Percentiles rank a stretch among this genome's conserved stretches.
These are phyloP conservation scores for Amblyopsis hoosieri DNA, from an alignment of 2,797 vertebrate genomes.

Conservation along the genomic window DNA sequence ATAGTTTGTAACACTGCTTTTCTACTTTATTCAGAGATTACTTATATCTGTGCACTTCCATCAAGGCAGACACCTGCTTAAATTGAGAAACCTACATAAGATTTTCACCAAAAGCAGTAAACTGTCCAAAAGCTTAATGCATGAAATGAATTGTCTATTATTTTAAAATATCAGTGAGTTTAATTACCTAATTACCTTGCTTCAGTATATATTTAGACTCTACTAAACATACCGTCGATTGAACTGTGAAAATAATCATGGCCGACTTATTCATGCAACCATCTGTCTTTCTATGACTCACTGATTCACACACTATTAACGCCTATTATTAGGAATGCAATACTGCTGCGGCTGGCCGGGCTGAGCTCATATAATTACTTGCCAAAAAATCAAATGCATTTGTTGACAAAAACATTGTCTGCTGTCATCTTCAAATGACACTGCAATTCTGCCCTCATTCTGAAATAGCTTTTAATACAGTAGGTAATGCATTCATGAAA, in stretches of 20 bases:
- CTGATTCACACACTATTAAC: not conserved
- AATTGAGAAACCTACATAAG: conserved; percentile 18
- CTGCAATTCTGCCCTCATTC: not conserved
- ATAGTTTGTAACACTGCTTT: too few species aligned
- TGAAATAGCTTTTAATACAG: too few species aligned
- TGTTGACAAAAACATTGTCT: not conserved
- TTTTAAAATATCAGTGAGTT: conserved; percentile 12
- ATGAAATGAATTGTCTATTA: not conserved
- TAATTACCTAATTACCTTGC: conserved; percentile 5
- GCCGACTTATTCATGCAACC: conserved; percentile 1
- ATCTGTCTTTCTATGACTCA: not conserved
- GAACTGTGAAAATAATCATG: not conserved
- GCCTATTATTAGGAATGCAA: not conserved
- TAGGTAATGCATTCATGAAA: too few species aligned
- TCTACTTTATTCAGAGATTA: too few species aligned
- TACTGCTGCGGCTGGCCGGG: not conserved
- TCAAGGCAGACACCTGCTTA: conserved; percentile 34
- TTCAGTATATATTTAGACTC: conserved; percentile 15
- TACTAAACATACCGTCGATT: conserved; percentile 7
- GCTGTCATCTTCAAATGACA: not conserved
- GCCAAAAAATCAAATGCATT: not conserved
- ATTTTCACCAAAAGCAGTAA: conserved; percentile 32
- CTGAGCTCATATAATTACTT: not conserved
- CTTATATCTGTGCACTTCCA: too few species aligned
- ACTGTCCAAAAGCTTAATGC: conserved; percentile 14